Base-by-base conservation (phyloP, 2,797 vertebrate species). In the Thunnus albacares region DNA sequence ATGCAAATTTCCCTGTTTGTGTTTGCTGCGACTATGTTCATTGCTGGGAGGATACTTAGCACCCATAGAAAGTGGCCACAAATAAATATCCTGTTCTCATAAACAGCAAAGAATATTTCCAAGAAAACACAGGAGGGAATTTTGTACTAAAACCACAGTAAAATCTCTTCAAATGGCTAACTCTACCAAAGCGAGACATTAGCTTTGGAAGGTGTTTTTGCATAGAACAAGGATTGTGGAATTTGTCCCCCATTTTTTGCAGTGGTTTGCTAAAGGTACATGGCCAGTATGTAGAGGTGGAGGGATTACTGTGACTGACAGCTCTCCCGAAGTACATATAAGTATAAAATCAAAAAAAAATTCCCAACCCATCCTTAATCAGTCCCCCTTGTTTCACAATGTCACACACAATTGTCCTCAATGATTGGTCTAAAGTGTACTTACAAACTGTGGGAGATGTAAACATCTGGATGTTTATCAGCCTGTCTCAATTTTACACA, bases 171-270 rank as follows among this genome's bases (percentile, higher is more conserved):
- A 53, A 17, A 1, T 26, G 1, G 13, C 24, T 24, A 22, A 71
- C 38, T 43, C 43, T 60, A 33, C 49, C 35, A 28, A 56, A 35
- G 24, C 49, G n/a, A 71, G 45, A 60, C 28, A 49, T 22, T 33
- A 49, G n/a, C 35, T 69, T 65, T 68, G n/a, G n/a, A 70, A 47
- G 20, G 33, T 35, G 43, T 53, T 76, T 57, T 3, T 45, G 7
- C 22, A 20, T 20, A 59, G n/a, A 15, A 18, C 33, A 49, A 9
- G 1, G 53, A 28, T 43, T 10, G 13, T 2, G 22, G 38, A 20
- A 3, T 49, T 43, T 65, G n/a, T 38, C 67, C 14, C 20, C 14
- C n/a, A 24, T 55, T 55, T 61, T 18, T 14, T 30, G 3, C 33
- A 33, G 11, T 30, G 30, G 22, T 62, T 38, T 22, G 22, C 15